A percentile compares a stretch with the other conserved stretches of the same genome.
These are phyloP conservation scores for Hypselothyrea guttata DNA, from an alignment of 2,888 invertebrate species.

Conservation along the genomic window DNA sequence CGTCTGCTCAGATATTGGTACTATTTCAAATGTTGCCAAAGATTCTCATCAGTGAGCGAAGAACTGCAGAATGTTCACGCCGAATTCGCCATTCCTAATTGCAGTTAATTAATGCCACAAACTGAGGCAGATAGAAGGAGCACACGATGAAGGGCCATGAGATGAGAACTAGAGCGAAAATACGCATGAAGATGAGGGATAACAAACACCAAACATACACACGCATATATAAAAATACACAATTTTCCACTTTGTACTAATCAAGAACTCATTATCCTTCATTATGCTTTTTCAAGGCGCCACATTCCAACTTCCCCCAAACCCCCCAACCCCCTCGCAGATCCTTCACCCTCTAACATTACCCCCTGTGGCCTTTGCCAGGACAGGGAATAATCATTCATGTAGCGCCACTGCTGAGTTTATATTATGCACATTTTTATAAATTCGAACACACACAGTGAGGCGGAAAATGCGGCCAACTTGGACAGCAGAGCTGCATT, in stretches of 20 bases:
- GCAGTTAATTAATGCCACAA: constrained; percentile 56
- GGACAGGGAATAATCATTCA: constrained; percentile 13
- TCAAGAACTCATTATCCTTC: constrained; percentile 68
- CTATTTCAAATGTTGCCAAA: too few relatives aligned
- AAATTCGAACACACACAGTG: constrained; percentile 35
- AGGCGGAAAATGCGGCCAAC: not conserved
- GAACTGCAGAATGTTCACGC: too few relatives aligned
- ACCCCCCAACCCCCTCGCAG: not conserved
- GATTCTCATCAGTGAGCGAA: too few relatives aligned
- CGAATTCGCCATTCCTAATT: constrained; percentile 50
- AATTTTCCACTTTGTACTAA: constrained; percentile 70
- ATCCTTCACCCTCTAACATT: not conserved
- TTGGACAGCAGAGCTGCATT: not conserved
- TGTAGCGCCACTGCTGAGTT: constrained; percentile 37
- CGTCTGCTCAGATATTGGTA: too few relatives aligned
- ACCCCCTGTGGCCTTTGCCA: not conserved
- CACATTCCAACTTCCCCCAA: constrained; percentile 2
- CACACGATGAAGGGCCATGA: not conserved
- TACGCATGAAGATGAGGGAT: not conserved
- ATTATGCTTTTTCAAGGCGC: constrained; percentile 60
- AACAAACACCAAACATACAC: constrained; percentile 1
- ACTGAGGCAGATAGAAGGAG: constrained; percentile 7
- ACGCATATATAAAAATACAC: constrained; percentile 51
- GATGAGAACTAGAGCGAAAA: not conserved
- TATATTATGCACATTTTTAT: constrained; percentile 57